Percentiles rank a stretch among this genome's conserved stretches.
Conservation (phyloP, 2,888 invertebrate genomes). For the Chymomyza amoena region DNA sequence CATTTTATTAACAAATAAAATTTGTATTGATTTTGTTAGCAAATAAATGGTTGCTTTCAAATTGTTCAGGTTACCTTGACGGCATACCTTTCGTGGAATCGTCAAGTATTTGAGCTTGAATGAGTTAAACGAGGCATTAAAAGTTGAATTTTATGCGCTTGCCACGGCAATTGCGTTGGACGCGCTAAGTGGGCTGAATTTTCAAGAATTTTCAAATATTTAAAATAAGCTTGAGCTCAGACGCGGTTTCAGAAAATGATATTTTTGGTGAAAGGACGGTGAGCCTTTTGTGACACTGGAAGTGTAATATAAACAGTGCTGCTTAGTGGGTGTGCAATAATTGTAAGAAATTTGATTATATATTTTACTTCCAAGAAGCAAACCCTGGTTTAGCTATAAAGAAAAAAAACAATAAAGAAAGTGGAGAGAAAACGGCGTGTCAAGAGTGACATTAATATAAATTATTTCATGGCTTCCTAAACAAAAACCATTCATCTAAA, state of each 20-base stretch:
- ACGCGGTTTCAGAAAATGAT: too few relatives aligned
- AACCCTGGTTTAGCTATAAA: background rate
- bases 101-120: background rate
- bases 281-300: too few relatives aligned
- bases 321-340: too few relatives aligned
- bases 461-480: background rate
- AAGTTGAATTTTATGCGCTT: background rate
- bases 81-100: background rate
- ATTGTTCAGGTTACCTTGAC: background rate
- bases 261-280: too few relatives aligned
- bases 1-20: background rate
- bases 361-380: too few relatives aligned
- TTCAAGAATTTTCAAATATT: background rate
- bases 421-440: background rate
- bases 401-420: background rate
- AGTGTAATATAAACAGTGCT: too few relatives aligned
- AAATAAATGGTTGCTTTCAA: background rate
- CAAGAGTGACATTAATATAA: slow-evolving; percentile 2
- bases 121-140: background rate
- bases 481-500: background rate
- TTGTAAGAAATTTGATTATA: too few relatives aligned
- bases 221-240: background rate
- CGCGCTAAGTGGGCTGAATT: background rate
- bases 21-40: background rate
- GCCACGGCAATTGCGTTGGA: background rate